Base-by-base conservation (phyloP, 2,797 vertebrate genomes). In the Hafferia zeledoni region DNA sequence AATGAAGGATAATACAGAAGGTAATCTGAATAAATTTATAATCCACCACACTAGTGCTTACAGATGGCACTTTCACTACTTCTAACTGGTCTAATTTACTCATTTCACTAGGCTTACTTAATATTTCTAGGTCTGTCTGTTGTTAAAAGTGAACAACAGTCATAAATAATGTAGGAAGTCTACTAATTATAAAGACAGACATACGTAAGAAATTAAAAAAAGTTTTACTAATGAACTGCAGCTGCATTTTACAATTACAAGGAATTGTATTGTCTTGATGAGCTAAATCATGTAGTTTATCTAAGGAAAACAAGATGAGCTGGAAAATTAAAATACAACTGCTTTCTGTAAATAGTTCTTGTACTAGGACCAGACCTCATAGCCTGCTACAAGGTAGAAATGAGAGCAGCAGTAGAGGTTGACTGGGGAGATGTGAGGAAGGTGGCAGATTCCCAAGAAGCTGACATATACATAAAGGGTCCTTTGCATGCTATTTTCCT, bases 231-330 rank as follows among this genome's bases (percentile, higher is more conserved):
- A 61, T 87, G 86, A 91, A 94, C 72, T 81, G 41, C 46, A 86
- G 55, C 52, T 75, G 23, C 17, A 13, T 77, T 83, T 96, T 95
- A 95, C 70, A 90, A 72, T 93, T 49, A 68, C 13, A 83, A 96
- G 69, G 80, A 75, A 83, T 75, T 90, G 49, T 64, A 93, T 94
- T 83, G 27, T 5, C 77, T 96, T 94, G 93, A 90, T 9, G 61
- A 91, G 82, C 82, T 96, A 97, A 97, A 93, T 90, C 53, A 83
- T 60, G 30, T 85, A 92, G 64, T 71, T 79, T 72, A 12, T 24
- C 91, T 94, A 92, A 96, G 80, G 46, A 77, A 89, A 96, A 94
- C 52, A 93, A 95, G 78, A 64, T 94, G 55, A 97, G 49, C 72
- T 63, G 77, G 76, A 87, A 94, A 97, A 95, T 94, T 56, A 96